Base-by-base conservation (phyloP, 2,797 vertebrate genomes). In the Cirrhinus mrigala region DNA sequence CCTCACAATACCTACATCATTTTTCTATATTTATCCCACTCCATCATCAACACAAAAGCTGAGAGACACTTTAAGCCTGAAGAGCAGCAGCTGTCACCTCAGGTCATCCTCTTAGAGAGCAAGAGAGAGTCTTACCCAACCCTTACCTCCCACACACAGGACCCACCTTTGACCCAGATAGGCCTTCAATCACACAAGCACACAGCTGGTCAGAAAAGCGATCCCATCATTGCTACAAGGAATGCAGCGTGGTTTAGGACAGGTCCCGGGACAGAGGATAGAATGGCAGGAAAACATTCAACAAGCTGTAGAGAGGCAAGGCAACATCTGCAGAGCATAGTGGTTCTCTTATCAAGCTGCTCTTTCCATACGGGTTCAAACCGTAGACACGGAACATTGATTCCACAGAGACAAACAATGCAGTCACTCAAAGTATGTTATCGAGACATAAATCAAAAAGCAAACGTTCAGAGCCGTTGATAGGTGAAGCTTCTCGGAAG, bases 131-230 rank as follows among this genome's bases (percentile, higher is more conserved):
- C 37, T 68, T 20, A 54, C 4, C 48, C 33, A 46, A 8, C 80
- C 22, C n/a, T 44, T 12, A 58, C n/a, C 69, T 70, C 68, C 68
- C 54, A 71, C 69, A 73, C 33, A 60, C 68, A 58, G n/a, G 82
- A 44, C 76, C 15, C 40, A 79, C 73, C 87, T 22, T 79, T 82
- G 48, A 84, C 74, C 81, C 81, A 86, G 33, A 86, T 69, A 68
- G 71, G 27, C 29, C 56, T 46, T 68, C 66, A 83, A 86, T 78
- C 84, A 58, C 50, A 71, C 77, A 87, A 66, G 77, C 83, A 84
- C 78, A 78, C 79, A 82, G 73, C 81, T 68, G 78, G 85, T 76
- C 84, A 87, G 78, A 86, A 87, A 86, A 86, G 74, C 48, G 62
- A 79, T 86, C 79, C 40, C 83, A 84, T 82, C 86, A 79, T 44